Conservation (phyloP, 1,140 invertebrate genomes). For the Camponotus vicinus region DNA sequence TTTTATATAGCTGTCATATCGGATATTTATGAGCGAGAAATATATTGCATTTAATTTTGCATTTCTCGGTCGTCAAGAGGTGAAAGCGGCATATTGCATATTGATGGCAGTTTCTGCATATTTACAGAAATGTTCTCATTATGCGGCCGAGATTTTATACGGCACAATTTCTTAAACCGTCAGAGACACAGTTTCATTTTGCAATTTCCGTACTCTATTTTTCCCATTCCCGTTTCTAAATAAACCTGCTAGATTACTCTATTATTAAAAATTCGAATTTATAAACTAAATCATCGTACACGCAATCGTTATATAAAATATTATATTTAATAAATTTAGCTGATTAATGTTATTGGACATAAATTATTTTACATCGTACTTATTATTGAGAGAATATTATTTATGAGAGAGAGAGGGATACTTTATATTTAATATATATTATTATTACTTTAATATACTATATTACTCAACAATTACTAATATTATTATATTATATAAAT, state of each 20-base stretch:
- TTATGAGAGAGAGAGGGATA: background rate
- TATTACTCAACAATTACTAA: too few relatives aligned
- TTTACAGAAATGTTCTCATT: constrained; percentile 56
- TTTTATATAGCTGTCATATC: constrained; percentile 46
- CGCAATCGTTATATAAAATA: constrained; percentile 35
- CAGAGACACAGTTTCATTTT: constrained; percentile 46
- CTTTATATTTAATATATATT: background rate
- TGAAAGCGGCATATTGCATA: constrained; percentile 31
- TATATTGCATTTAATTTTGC: constrained; percentile 53
- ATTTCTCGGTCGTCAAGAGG: constrained; percentile 26
- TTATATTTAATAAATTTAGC: background rate
- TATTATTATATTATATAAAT: background rate
- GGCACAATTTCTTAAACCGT: constrained; percentile 58
- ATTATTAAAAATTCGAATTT: constrained; percentile 20
- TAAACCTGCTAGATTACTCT: constrained; percentile 18
- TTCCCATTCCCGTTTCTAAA: constrained; percentile 29
- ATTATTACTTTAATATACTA: background rate
- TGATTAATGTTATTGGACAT: background rate
- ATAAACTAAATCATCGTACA: constrained; percentile 14
- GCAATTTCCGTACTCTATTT: constrained; percentile 29
- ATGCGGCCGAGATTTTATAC: constrained; percentile 55
- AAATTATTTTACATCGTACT: too few relatives aligned
- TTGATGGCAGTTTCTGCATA: constrained; percentile 46
- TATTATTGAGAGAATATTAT: background rate
- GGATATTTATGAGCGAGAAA: constrained; percentile 45